Percentiles rank a stretch among this genome's conserved stretches.
These are phyloP conservation scores for Microplitis manilae DNA, from an alignment of 2,888 invertebrate genomes.

Conservation along the genomic window DNA sequence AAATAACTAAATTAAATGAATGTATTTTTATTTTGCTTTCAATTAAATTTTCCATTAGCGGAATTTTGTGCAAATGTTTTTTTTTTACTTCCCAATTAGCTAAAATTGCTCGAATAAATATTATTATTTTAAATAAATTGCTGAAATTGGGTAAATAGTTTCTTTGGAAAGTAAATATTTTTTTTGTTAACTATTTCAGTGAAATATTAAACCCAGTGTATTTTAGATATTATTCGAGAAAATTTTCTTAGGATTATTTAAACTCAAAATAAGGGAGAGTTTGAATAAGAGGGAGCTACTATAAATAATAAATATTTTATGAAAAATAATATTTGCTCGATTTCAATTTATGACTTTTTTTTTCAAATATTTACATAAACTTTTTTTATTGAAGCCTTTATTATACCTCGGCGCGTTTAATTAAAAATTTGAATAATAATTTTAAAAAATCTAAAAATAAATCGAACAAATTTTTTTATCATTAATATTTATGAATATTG, in stretches of 20 bases:
- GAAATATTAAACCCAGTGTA: neutral
- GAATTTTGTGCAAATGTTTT: neutral
- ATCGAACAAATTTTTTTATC: too few relatives aligned
- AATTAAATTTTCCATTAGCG: neutral
- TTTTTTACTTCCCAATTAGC: neutral
- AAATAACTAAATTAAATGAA: neutral
- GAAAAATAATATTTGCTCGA: too few relatives aligned
- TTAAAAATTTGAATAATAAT: too few relatives aligned
- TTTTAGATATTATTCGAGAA: neutral
- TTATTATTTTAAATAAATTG: too few relatives aligned
- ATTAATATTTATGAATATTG: too few relatives aligned
- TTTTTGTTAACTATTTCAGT: neutral
- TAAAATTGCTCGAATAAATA: neutral
- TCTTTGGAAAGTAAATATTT: neutral
- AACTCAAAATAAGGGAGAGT: neutral
- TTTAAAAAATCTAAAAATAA: too few relatives aligned
- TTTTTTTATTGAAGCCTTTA: too few relatives aligned
- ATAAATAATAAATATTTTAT: too few relatives aligned
- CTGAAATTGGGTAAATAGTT: neutral
- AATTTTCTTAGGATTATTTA: neutral
- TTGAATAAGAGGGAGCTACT: too few relatives aligned
- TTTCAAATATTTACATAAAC: too few relatives aligned
- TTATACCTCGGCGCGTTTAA: too few relatives aligned
- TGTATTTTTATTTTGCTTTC: neutral
- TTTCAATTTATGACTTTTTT: too few relatives aligned